Base-by-base conservation (phyloP, 2,113 vertebrate species). In the Ictalurus furcatus region DNA sequence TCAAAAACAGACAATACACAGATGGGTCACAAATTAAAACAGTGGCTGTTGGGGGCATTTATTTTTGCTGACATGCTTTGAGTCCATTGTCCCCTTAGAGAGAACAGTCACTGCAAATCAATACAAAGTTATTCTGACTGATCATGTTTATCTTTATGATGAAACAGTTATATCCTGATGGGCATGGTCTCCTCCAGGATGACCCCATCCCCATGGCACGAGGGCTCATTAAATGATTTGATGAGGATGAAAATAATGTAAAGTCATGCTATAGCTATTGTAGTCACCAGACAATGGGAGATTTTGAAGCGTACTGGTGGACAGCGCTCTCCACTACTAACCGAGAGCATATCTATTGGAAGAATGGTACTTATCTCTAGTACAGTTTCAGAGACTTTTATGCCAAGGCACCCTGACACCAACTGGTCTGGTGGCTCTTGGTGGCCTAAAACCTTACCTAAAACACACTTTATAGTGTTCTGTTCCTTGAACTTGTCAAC, bases 1-100 rank as follows among this genome's bases (percentile, higher is more conserved):
- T 63, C 58, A 84, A 84, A 37, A 84, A 63, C 34, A 84, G 58
- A 84, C 34, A 44, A 84, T 84, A 63, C 58, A 63, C 58, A 84
- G 23, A 40, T 17, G 12, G 4, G 34, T 63, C 34, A 63, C 34
- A 34, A 63, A 28, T 44, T 13, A 40, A 63, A 84, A 82, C 30
- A 84, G 78, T 19, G 78, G 12, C 13, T 48, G 11, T 44, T 4
- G 54, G n/a, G 48, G 16, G 54, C 13, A 80, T 56, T 30, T 80
- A 56, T 80, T 80, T 80, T 80, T 44, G 23, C 7, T 48, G 21
- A 78, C 44, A 76, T 73, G 65, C 4, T 5, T 14, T 4, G 23
- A 52, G 23, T 52, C 48, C 28, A n/a, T 80, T 76, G 21, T 76
- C 37, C 40, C 40, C 40, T 25, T n/a, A 19, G 2, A 81, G 6